Conservation (phyloP, 2,888 invertebrate genomes). For the Rhimphoctona megacephalus region DNA sequence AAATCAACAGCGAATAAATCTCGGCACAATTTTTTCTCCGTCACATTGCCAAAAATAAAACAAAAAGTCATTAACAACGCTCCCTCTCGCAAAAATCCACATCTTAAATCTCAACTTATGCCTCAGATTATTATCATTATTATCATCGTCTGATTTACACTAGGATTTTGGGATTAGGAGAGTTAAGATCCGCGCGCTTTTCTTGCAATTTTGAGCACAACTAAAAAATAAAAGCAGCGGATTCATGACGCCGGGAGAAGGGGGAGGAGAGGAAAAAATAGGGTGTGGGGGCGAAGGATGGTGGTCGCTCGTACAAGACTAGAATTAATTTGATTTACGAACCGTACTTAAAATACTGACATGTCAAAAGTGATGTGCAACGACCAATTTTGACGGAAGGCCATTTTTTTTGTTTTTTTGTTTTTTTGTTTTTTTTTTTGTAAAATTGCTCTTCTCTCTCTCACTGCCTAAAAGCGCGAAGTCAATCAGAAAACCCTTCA, state of each 20-base stretch:
- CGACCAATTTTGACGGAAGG: conserved; percentile 80
- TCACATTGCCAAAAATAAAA: conserved; percentile 8
- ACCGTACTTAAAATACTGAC: conserved; percentile 83
- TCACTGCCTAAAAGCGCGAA: conserved; percentile 67
- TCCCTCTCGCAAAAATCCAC: conserved; percentile 12
- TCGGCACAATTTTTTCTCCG: conserved; percentile 35
- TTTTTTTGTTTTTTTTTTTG: conserved; percentile 57
- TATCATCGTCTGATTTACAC: conserved; percentile 12
- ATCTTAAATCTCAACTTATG: conserved; percentile 25
- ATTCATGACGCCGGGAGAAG: conserved; percentile 12
- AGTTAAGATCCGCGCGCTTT: conserved; percentile 48
- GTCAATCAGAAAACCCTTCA: conserved; percentile 53
- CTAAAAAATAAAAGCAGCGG: conserved; percentile 50
- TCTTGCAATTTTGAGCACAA: conserved; percentile 59
- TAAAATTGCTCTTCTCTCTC: conserved; percentile 75
- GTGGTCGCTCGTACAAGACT: conserved; percentile 82
- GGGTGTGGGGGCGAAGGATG: conserved; percentile 61
- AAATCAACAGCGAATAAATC: conserved; percentile 59
- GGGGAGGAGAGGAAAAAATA: neutral
- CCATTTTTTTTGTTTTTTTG: conserved; percentile 71
- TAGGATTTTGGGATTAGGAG: conserved; percentile 13
- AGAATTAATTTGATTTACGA: conserved; percentile 84
- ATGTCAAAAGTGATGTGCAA: conserved; percentile 80
- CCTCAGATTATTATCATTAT: conserved; percentile 23
- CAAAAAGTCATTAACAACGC: conserved; percentile 15